Evolutionary conservation across 2,113 vertebrate genomes (phyloP).

Genomic region (Beaufortia kweichowensis): DNA sequence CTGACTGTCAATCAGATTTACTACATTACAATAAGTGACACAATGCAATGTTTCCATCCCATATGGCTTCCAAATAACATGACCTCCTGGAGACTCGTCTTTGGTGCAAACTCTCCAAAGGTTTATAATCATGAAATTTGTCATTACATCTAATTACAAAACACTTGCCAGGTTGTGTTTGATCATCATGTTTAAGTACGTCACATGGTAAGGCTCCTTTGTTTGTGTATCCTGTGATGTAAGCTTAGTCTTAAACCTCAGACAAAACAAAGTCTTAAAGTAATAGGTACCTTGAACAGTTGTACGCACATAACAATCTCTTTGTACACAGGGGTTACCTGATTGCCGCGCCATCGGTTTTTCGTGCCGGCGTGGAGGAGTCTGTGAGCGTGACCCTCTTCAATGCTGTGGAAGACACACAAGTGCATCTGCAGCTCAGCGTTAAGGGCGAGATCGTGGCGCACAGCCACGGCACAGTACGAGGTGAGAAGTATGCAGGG

Average conservation of each 20-base stretch:
- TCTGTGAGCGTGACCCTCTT: conserved; percentile 89
- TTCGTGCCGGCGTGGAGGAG: conserved; percentile 84
- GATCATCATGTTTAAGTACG: not conserved
- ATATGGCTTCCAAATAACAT: too few relatives aligned
- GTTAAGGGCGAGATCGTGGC: conserved; percentile 84
- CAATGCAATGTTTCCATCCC: not conserved
- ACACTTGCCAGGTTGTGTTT: conserved; percentile 1
- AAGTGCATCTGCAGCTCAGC: conserved; percentile 83
- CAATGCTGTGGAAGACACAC: conserved; percentile 78
- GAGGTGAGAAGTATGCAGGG: conserved; percentile 72
- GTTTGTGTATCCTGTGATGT: conserved; percentile 21
- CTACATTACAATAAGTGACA: too few relatives aligned
- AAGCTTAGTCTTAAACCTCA: not conserved
- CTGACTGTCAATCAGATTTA: too few relatives aligned
- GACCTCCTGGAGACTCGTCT: too few relatives aligned
- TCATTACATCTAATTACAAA: not conserved
- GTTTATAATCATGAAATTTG: not conserved
- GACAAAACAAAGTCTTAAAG: conserved; percentile 26
- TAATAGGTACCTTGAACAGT: conserved; percentile 14
- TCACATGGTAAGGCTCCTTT: not conserved
- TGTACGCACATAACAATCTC: not conserved
- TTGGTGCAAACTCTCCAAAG: too few relatives aligned
- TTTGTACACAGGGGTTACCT: conserved; percentile 81
- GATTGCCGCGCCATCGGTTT: conserved; percentile 86
- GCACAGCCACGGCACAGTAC: conserved; percentile 74